A percentile compares a stretch with the other conserved stretches of the same genome.
Evolutionary conservation across 1,140 invertebrate genomes (phyloP).

Genomic region (Bombus pyrosoma): DNA sequence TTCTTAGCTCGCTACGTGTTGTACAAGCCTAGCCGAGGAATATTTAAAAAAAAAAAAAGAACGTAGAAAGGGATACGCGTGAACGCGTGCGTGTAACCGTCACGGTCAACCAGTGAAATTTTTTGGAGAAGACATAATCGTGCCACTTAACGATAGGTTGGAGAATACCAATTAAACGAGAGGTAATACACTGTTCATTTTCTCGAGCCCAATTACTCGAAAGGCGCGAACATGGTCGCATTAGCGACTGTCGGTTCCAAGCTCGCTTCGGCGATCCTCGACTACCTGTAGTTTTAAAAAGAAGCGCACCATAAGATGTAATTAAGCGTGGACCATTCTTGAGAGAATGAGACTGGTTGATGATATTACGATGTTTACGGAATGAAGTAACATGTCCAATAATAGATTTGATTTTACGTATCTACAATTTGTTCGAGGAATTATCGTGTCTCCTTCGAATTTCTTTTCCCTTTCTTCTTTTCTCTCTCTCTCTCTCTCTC

Average conservation of each 20-base stretch:
- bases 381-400: constrained; percentile 8
- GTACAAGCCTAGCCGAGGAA: background rate
- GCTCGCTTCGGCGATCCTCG: background rate
- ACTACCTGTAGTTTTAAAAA: constrained; percentile 45
- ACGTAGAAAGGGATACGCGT: background rate
- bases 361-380: constrained; percentile 27
- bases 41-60: background rate
- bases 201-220: constrained; percentile 31
- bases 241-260: constrained; percentile 16
- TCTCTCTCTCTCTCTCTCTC: accelerated
- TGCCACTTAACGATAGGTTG: background rate
- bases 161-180: constrained; percentile 26
- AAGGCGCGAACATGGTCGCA: constrained; percentile 34
- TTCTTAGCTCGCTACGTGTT: constrained; percentile 8
- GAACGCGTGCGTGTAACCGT: background rate
- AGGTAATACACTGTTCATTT: constrained; percentile 12
- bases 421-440: background rate
- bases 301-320: constrained; percentile 16
- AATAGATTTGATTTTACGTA: background rate
- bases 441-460: background rate
- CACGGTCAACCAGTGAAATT: background rate
- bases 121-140: background rate
- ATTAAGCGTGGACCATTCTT: constrained; percentile 36
- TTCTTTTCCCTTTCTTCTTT: background rate
- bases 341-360: constrained; percentile 40